phyloP scores from a whole-genome alignment of 2,797 vertebrate species.

The Gambelia wislizenii region DNA sequence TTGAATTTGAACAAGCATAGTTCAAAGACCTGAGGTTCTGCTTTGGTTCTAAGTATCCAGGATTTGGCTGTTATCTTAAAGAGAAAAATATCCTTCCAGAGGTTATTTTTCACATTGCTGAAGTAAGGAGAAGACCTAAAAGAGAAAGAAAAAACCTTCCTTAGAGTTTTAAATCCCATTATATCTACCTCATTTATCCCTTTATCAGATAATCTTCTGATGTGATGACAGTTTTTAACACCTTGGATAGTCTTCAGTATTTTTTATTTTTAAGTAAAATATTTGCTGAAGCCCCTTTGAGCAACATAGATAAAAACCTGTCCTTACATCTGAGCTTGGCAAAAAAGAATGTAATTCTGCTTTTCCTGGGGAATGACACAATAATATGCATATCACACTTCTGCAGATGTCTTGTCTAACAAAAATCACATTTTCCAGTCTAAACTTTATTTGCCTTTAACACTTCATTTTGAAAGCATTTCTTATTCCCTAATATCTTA shows the following conservation, averaged over 20 bases:
- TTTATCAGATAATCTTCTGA: slow-evolving; percentile 18
- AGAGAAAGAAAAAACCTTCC: background rate
- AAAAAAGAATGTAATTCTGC: slow-evolving; percentile 19
- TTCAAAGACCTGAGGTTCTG: background rate
- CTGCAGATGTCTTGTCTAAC: slow-evolving; percentile 32
- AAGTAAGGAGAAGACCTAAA: background rate
- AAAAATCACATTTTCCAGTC: slow-evolving; percentile 37
- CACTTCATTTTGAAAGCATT: slow-evolving; percentile 29
- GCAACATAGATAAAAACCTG: slow-evolving; percentile 29
- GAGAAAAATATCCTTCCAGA: background rate
- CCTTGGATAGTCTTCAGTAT: slow-evolving; percentile 5
- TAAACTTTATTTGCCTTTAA: slow-evolving; percentile 39
- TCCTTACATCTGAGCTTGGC: slow-evolving; percentile 6
- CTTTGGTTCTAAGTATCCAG: background rate
- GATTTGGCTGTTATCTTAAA: background rate
- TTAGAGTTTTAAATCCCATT: background rate
- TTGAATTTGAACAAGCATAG: background rate
- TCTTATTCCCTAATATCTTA: slow-evolving; percentile 27
- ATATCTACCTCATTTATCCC: background rate
- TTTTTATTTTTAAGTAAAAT: slow-evolving; percentile 28
- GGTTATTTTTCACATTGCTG: background rate
- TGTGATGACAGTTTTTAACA: slow-evolving; percentile 4
- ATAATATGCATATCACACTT: slow-evolving; percentile 12
- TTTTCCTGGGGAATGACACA: slow-evolving; percentile 7
- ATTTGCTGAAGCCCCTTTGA: slow-evolving; percentile 23